Conservation (phyloP, 2,797 vertebrate species). For the Acridotheres tristis region DNA sequence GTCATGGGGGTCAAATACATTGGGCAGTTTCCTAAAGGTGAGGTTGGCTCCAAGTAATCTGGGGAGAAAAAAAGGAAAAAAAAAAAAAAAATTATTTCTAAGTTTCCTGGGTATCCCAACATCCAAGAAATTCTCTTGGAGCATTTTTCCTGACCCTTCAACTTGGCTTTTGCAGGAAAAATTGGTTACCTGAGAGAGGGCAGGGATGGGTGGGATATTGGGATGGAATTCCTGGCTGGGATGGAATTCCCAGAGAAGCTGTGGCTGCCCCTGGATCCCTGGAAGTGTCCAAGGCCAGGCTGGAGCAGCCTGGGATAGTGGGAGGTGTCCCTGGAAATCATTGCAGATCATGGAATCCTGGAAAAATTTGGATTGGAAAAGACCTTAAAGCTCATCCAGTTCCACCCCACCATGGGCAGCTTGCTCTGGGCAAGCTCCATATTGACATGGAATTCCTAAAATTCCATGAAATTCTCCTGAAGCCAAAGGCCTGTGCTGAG, state of each 20-base stretch:
- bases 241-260: neutral
- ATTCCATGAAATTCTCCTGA: neutral
- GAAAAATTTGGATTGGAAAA: too few relatives aligned
- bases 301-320: too few relatives aligned
- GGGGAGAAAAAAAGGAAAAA: rapidly evolving
- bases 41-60: neutral
- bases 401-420: too few relatives aligned
- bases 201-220: neutral
- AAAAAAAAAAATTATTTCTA: neutral
- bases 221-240: neutral
- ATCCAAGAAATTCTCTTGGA: neutral
- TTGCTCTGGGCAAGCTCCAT: neutral
- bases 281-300: neutral
- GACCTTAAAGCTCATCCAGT: too few relatives aligned
- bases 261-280: neutral
- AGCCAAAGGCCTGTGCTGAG: neutral
- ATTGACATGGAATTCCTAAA: too few relatives aligned
- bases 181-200: too few relatives aligned
- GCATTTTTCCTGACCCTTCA: neutral
- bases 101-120: neutral
- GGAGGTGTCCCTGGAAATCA: too few relatives aligned
- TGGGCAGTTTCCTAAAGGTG: neutral
- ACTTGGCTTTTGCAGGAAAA: neutral
- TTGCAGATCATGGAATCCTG: too few relatives aligned
- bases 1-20: neutral